phyloP scores from a whole-genome alignment of 2,113 vertebrate species.

The Stomatorhinus ivindoensis region DNA sequence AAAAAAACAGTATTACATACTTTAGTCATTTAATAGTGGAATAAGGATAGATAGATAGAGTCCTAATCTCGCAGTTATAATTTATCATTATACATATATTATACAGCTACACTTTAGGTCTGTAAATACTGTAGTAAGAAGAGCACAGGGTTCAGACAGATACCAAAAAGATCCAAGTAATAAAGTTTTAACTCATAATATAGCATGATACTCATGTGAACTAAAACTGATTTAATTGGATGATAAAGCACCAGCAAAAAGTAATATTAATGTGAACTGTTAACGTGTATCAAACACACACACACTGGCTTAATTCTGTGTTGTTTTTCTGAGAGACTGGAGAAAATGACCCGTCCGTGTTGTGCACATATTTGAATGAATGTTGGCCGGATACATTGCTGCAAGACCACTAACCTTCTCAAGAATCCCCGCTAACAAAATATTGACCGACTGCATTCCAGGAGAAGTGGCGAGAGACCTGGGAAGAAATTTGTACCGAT shows the following conservation, averaged over 20 bases:
- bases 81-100: not conserved
- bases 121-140: not conserved
- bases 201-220: not conserved
- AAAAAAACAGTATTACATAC: not conserved
- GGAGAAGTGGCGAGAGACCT: slow-evolving; percentile 56
- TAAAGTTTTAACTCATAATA: not conserved
- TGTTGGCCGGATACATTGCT: not conserved
- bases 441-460: slow-evolving; percentile 64
- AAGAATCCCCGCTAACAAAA: slow-evolving; percentile 64
- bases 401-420: slow-evolving; percentile 69
- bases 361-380: not conserved
- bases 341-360: not conserved
- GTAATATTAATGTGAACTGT: not conserved
- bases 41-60: not conserved
- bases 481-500: slow-evolving; percentile 33
- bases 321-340: not conserved
- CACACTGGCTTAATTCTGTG: not conserved
- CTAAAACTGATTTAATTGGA: not conserved
- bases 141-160: not conserved
- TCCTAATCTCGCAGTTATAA: not conserved
- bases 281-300: not conserved
- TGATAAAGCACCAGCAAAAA: not conserved
- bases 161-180: not conserved
- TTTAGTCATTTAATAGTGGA: not conserved
- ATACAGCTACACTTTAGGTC: not conserved